Conservation (phyloP, 2,888 invertebrate genomes). For the Tenthredo notha region DNA sequence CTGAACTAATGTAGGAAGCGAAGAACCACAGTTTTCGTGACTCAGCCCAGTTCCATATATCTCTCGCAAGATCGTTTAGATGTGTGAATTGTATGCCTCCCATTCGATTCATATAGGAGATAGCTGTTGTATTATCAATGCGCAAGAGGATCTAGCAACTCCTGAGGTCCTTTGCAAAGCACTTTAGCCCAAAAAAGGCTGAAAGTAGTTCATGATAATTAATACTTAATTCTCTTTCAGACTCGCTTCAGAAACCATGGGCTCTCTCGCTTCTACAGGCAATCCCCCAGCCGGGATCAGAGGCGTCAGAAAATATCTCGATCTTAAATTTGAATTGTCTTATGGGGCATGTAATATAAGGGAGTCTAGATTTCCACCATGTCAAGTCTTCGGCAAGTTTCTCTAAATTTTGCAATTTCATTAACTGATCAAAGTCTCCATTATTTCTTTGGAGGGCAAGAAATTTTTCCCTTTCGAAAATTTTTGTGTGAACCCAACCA, state of each 20-base stretch:
- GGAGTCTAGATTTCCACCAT: conserved; percentile 26
- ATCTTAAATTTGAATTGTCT: conserved; percentile 43
- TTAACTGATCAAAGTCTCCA: conserved; percentile 49
- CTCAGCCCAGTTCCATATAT: conserved; percentile 59
- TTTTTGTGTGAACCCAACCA: too few relatives aligned
- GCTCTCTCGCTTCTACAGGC: conserved; percentile 39
- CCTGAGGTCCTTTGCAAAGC: conserved; percentile 54
- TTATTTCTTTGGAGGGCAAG: conserved; percentile 6
- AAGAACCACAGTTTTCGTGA: conserved; percentile 54
- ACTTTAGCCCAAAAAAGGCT: conserved; percentile 58
- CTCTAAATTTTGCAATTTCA: conserved; percentile 42
- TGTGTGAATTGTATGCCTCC: conserved; percentile 55
- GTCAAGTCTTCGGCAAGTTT: conserved; percentile 33
- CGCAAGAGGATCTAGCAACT: conserved; percentile 55
- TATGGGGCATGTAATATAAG: conserved; percentile 50
- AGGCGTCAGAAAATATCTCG: conserved; percentile 59
- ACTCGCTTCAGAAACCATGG: conserved; percentile 55
- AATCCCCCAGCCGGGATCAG: conserved; percentile 56
- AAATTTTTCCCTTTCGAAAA: too few relatives aligned
- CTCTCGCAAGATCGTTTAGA: conserved; percentile 52
- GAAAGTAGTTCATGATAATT: conserved; percentile 56
- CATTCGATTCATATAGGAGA: conserved; percentile 57
- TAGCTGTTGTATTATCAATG: conserved; percentile 59
- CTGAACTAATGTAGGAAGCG: conserved; percentile 57
- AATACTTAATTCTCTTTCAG: conserved; percentile 53